Percentiles rank a stretch among this genome's conserved stretches.
phyloP scores from a whole-genome alignment of 2,888 invertebrate species.

The Drosophila prolongata region DNA sequence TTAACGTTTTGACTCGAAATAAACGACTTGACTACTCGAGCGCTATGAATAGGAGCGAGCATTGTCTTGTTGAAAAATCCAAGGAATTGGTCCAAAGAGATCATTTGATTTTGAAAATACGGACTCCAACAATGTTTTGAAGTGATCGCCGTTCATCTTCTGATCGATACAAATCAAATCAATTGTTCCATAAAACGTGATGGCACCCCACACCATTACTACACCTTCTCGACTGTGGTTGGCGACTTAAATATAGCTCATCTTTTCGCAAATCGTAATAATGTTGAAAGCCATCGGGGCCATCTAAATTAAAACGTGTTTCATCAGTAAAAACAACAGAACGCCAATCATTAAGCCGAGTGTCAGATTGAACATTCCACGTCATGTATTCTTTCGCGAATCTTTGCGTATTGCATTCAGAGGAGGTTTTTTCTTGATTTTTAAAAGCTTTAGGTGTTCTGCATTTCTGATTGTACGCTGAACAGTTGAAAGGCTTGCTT shows the following conservation, averaged over 20 bases:
- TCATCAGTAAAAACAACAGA: conserved; percentile 14
- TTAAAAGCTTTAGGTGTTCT: background rate
- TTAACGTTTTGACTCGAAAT: conserved; percentile 29
- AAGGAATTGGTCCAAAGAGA: conserved; percentile 33
- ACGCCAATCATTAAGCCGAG: conserved; percentile 3
- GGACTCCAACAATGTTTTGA: conserved; percentile 31
- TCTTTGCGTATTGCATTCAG: conserved; percentile 7
- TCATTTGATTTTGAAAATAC: conserved; percentile 27
- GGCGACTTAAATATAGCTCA: conserved; percentile 10
- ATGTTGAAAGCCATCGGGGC: conserved; percentile 11
- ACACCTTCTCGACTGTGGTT: background rate
- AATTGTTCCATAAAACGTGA: conserved; percentile 17
- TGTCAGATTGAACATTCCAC: conserved; percentile 6
- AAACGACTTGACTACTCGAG: conserved; percentile 32
- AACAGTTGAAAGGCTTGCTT: conserved; percentile 7
- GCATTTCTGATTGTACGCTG: conserved; percentile 3
- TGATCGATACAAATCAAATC: conserved; percentile 12
- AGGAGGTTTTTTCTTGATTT: conserved; percentile 8
- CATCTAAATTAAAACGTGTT: conserved; percentile 18
- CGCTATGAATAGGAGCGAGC: conserved; percentile 25
- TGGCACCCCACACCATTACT: conserved; percentile 6
- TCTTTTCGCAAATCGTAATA: conserved; percentile 8
- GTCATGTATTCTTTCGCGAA: conserved; percentile 12
- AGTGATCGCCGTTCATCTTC: conserved; percentile 25
- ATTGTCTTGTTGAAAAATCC: conserved; percentile 42